Base-by-base conservation (phyloP, 1,140 invertebrate species). In the Drosophila truncata region DNA sequence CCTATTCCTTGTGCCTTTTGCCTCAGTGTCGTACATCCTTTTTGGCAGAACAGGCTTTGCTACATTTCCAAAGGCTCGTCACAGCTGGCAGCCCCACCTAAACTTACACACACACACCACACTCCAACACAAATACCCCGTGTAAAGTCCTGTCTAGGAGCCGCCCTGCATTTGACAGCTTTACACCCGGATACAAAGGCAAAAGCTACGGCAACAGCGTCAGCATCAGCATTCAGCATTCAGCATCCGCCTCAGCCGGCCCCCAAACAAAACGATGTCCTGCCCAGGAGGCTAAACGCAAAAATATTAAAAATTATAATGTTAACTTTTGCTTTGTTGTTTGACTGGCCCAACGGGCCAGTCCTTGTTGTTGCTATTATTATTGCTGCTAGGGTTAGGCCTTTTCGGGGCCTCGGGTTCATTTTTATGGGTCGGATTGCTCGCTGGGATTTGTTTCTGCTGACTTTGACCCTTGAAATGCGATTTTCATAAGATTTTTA, bases 291-390 rank as follows among this genome's bases (percentile, higher is more conserved):
- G 72, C 83, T 82, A 58, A 66, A 84, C 84, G 84, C 81, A 81
- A 85, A 88, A 88, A 90, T 90, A 90, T 90, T 85, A 90, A 88
- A 88, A 88, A 90, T 88, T 90, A 88, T 90, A 84, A 88, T 88
- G 85, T 88, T 88, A 90, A 85, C 82, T 90, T 90, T 88, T 88
- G 81, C 80, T 90, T 80, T 88, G 81, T 90, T 90, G 81, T 79
- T 85, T 71, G 80, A 81, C 70, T 47, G 78, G 60, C 65, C 33
- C 5, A 27, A 27, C 50, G 35, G 69, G 33, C 65, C 25, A 59
- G 65, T 73, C 47, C 46, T 57, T 49, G 27, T 62, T 63, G 31
- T 55, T 57, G 29, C 35, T 55, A 14, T 59, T 58, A 14, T 33
- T 64, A 61, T 78, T 78, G 80, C 72, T 78, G 79, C 58, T 67